phyloP scores from a whole-genome alignment of 2,113 vertebrate genomes.

The Glaucidium brasilianum region DNA sequence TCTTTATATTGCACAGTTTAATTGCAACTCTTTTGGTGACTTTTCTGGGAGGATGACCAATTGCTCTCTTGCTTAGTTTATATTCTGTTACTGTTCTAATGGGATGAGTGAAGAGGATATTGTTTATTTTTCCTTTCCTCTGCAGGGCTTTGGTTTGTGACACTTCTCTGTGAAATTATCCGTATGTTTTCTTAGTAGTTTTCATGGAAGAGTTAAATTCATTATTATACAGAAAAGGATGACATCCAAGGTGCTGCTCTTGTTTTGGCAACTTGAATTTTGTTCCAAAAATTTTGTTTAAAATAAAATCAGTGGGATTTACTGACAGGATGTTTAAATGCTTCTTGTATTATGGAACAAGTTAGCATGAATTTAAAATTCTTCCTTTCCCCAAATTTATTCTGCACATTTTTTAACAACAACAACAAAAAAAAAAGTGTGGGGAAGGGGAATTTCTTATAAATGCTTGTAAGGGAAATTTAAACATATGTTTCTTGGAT shows the following conservation, averaged over 20 bases:
- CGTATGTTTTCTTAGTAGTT: neutral
- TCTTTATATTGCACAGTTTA: neutral
- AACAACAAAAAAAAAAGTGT: neutral
- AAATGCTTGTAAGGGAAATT: neutral
- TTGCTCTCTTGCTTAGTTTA: neutral
- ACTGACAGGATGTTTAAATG: neutral
- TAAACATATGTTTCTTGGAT: neutral
- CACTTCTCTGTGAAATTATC: conserved; percentile 13
- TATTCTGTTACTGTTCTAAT: conserved; percentile 12
- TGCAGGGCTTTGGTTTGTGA: neutral
- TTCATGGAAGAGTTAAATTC: neutral
- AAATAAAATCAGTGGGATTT: neutral
- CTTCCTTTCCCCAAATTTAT: neutral
- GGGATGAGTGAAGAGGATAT: neutral
- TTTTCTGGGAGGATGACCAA: neutral
- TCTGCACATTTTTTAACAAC: neutral
- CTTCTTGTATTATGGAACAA: neutral
- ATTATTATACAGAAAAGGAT: neutral
- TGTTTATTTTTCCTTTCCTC: conserved; percentile 26
- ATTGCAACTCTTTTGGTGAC: neutral
- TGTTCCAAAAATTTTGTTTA: neutral
- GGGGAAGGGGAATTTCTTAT: neutral
- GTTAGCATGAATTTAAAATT: neutral
- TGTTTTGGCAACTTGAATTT: neutral
- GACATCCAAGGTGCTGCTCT: neutral